These are phyloP conservation scores for Pseudotriccus pelzelni DNA, from an alignment of 2,797 vertebrate species.

Conservation along the genomic window DNA sequence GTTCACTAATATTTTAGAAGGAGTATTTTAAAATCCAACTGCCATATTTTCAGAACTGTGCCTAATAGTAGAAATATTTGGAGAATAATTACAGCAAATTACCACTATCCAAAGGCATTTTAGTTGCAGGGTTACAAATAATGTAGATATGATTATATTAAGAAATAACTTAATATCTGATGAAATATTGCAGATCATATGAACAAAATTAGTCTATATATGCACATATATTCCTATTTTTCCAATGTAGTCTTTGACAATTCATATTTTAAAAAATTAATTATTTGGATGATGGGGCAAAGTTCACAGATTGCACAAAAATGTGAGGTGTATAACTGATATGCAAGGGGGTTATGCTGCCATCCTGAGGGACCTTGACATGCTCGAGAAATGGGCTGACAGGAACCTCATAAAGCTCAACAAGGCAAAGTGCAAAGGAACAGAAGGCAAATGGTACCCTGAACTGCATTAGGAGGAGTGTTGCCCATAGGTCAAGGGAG, in stretches of 20 bases:
- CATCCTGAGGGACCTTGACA: not conserved
- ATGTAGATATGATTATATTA: not conserved
- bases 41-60: not conserved
- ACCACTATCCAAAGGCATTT: not conserved
- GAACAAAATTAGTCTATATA: not conserved
- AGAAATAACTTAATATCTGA: not conserved
- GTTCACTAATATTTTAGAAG: not conserved
- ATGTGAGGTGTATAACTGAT: not conserved
- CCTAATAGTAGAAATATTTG: not conserved
- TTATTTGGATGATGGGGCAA: not conserved
- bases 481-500: not conserved
- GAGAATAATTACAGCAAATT: not conserved
- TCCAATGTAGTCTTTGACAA: not conserved
- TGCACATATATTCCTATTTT: not conserved
- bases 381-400: not conserved
- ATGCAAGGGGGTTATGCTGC: accelerated
- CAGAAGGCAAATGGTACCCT: not conserved
- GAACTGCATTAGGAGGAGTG: not conserved
- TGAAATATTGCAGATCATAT: not conserved
- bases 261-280: not conserved
- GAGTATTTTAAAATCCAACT: not conserved
- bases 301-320: not conserved
- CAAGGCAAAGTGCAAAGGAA: not conserved
- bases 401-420: not conserved
- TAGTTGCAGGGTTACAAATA: not conserved